Evolutionary conservation across 92 coral and sea anemone genomes (phyloP).

Genomic region (Hydrozoanthus gracilis): DNA sequence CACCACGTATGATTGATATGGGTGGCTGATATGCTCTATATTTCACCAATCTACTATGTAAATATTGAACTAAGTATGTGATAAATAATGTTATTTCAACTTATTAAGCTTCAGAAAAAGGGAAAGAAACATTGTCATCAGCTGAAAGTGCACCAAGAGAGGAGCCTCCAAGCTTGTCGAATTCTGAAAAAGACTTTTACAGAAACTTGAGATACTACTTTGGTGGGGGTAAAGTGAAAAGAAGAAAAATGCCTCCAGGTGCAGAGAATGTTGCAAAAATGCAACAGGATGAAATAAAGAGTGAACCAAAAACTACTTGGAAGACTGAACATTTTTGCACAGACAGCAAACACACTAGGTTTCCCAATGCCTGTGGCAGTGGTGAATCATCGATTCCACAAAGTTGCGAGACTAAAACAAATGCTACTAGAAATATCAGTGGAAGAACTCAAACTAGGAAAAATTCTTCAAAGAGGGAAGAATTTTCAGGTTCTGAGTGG

Average conservation of each 20-base stretch:
- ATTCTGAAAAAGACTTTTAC: constrained; percentile 63
- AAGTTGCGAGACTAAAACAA: not conserved
- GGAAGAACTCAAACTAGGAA: not conserved
- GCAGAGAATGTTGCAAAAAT: not conserved
- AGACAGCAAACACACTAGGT: too few relatives aligned
- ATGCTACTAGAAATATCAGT: not conserved
- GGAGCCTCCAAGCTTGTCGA: constrained; percentile 3
- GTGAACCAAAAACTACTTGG: not conserved
- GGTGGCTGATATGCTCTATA: too few relatives aligned
- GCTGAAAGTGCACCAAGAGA: not conserved
- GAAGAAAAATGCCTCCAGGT: constrained; percentile 13
- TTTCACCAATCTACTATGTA: too few relatives aligned
- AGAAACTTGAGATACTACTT: constrained; percentile 67
- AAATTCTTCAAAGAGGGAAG: not conserved
- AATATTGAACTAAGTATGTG: too few relatives aligned
- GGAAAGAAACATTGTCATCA: constrained; percentile 9
- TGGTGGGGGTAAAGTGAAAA: constrained; percentile 60
- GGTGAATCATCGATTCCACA: not conserved
- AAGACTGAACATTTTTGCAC: too few relatives aligned
- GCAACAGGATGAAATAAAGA: not conserved
- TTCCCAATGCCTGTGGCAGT: too few relatives aligned
- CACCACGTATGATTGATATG: too few relatives aligned
- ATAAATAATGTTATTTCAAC: not conserved
- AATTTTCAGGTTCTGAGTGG: not conserved
- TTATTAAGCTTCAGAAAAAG: constrained; percentile 6